Evolutionary conservation across 1,140 invertebrate genomes (phyloP), one percentile per base, ranked within the genome.

Genomic region (Gonatopus flavifemur): DNA sequence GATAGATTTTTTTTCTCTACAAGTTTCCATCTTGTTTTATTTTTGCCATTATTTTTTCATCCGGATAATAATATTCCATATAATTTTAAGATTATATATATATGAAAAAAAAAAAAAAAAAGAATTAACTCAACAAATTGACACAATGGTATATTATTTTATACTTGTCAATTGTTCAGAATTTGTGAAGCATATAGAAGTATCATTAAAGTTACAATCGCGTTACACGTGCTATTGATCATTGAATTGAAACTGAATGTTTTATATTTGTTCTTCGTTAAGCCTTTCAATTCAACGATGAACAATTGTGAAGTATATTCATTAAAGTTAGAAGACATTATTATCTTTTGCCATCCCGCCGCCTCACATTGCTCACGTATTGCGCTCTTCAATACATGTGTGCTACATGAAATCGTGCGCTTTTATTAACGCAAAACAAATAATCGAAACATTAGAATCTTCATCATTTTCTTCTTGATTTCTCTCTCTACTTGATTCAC

Each of bases 121-220:
- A 28, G 12, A 28, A 30, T 21, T 15, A 31, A 40, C 13, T 30
- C 13, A n/a, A n/a, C n/a, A 67, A 62, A 71, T 67, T 69, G 74
- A 74, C 71, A 74, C 70, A 76, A 76, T 76, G 71, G 71, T 76
- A 76, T 69, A 54, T 74, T 42, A 31, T 41, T 28, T 45, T 44
- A 39, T 19, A 32, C 25, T 49, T 55, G 44, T 41, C 47, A 12
- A 16, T 16, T 54, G 28, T 30, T 41, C 55, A 24, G 45, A 33
- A 37, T 47, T 41, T 37, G 54, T 61, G 52, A 63, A 57, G 48
- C 30, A 43, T 50, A 57, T 62, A 57, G 55, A 39, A 51, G 52
- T 57, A 55, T 64, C 54, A 55, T 62, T 55, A 64, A 37, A 43
- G 52, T 62, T 66, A 64, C 50, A 66, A 57, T 32, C 53, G 44